phyloP scores from a whole-genome alignment of 2,888 invertebrate species.

The Sympetrum striolatum region DNA sequence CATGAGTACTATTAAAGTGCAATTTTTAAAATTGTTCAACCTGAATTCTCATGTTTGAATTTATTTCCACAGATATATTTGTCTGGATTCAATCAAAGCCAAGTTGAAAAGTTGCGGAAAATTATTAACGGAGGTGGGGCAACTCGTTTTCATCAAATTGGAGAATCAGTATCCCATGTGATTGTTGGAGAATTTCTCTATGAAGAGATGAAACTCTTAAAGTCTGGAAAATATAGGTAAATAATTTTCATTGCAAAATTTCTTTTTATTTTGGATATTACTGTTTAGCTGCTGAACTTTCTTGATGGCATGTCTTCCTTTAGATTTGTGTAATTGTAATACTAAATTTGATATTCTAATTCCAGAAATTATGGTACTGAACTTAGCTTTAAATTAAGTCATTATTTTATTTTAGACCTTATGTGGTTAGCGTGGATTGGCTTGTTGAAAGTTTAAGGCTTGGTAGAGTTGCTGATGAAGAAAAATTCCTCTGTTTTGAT shows the following conservation, averaged over 20 bases:
- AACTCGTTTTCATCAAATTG: slow-evolving; percentile 77
- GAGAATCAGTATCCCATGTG: slow-evolving; percentile 81
- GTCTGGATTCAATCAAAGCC: slow-evolving; percentile 69
- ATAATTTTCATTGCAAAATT: slow-evolving; percentile 4
- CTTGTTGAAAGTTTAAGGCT: slow-evolving; percentile 74
- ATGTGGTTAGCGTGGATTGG: slow-evolving; percentile 77
- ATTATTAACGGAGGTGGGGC: slow-evolving; percentile 83
- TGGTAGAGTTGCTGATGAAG: slow-evolving; percentile 66
- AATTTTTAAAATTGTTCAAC: too few relatives aligned
- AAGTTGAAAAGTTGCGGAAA: slow-evolving; percentile 72
- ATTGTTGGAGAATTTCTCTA: slow-evolving; percentile 63
- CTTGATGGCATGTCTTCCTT: too few relatives aligned
- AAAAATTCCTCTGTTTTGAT: slow-evolving; percentile 54
- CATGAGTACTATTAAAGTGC: too few relatives aligned
- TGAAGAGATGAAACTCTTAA: slow-evolving; percentile 44
- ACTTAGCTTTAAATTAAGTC: too few relatives aligned
- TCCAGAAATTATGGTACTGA: background rate
- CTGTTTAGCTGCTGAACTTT: background rate
- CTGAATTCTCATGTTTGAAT: too few relatives aligned
- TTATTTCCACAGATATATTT: slow-evolving; percentile 68
- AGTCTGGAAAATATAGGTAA: slow-evolving; percentile 55
- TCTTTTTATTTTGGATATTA: background rate
- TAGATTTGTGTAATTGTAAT: background rate
- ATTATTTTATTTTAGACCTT: slow-evolving; percentile 59
- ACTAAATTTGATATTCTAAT: background rate